Conservation (phyloP, 2,888 invertebrate genomes). For the Tholera decimalis region DNA sequence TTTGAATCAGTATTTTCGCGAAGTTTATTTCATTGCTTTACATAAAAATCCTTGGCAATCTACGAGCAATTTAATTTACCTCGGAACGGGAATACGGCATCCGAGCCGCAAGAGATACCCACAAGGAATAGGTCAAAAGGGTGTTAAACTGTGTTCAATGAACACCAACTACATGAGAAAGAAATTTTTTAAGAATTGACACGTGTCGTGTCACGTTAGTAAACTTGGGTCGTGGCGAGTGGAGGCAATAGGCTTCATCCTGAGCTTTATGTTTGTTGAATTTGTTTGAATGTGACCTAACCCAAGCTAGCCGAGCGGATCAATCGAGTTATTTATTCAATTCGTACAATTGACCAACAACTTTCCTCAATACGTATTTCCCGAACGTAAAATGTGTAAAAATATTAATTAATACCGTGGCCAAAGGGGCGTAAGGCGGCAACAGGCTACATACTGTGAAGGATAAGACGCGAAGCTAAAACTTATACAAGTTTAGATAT, state of each 20-base stretch:
- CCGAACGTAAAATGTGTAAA: background rate
- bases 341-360: constrained; percentile 10
- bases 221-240: constrained; percentile 4
- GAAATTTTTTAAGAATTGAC: constrained; percentile 22
- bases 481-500: constrained; percentile 52
- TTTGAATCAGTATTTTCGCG: constrained; percentile 2
- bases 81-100: constrained; percentile 2
- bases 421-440: constrained; percentile 17
- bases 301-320: background rate
- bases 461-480: constrained; percentile 39
- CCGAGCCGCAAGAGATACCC: constrained; percentile 22
- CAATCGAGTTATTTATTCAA: constrained; percentile 13
- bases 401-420: constrained; percentile 34
- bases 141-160: constrained; percentile 37
- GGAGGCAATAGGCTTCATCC: background rate
- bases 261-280: background rate
- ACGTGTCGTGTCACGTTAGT: constrained; percentile 1
- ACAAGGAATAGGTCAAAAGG: constrained; percentile 27
- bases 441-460: constrained; percentile 45
- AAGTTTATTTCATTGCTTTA: constrained; percentile 1
- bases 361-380: background rate
- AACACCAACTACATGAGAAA: constrained; percentile 16
- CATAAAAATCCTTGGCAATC: constrained; percentile 8
- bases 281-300: constrained; percentile 1
- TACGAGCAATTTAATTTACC: constrained; percentile 19